Base-by-base conservation (phyloP, 2,797 vertebrate genomes). In the Triplophysa bombifrons region DNA sequence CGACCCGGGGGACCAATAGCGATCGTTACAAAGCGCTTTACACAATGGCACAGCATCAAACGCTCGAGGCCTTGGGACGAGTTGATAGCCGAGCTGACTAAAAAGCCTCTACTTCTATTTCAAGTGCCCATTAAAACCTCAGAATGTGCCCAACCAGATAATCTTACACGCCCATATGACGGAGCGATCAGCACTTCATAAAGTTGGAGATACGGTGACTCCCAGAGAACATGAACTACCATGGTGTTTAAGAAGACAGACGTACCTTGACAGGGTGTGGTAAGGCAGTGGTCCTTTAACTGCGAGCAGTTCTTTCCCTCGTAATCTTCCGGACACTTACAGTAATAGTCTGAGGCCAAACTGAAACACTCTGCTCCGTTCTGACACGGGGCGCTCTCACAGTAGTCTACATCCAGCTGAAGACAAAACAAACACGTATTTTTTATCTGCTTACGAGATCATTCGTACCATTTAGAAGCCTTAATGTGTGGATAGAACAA, bases 251-350 rank as follows among this genome's bases (percentile, higher is more conserved):
- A 17, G 14, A 48, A 48, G 13, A 14, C 13, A 16, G 3, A 41
- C 38, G 46, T 88, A 98, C 98, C 98, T 97, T 98, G 95, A 66
- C 98, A 99, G 0, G 95, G 94, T 68, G 96, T 97, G 10, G 95
- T 97, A 81, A 96, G 97, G 88, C 98, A 99, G 92, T 99, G 98
- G 91, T 99, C 98, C 86, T 98, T 99, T 71, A 98, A 93, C 88
- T 97, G 98, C 0, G 98, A 99, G 88, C 98, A 99, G 92, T 99
- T 99, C 87, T 98, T 99, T 84, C 98, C 98, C 90, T 99, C 97
- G 0, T 99, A 99, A 88, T 99, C 98, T 81, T 99, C 98, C 0
- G 96, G 93, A 84, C 98, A 99, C 71, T 95, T 95, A 88, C 98
- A 99, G 92, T 94, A 96, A 88, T 99, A 99, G 90, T 99, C 96